phyloP scores from a whole-genome alignment of 1,140 invertebrate genomes.

The Formica selysi region DNA sequence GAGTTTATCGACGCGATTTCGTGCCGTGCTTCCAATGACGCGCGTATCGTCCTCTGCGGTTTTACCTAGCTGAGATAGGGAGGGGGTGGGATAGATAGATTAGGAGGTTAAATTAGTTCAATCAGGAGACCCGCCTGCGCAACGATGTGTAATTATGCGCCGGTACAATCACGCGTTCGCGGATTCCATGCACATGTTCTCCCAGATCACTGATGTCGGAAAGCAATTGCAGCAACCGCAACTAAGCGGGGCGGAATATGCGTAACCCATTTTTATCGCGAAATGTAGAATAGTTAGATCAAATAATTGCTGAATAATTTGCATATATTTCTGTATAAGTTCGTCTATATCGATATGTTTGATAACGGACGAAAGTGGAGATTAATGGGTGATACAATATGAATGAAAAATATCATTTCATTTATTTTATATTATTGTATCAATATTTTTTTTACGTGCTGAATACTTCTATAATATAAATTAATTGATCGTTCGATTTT shows the following conservation, averaged over 20 bases:
- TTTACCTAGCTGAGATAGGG: conserved; percentile 26
- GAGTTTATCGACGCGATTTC: conserved; percentile 43
- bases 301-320: neutral
- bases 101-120: conserved; percentile 64
- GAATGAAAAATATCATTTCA: neutral
- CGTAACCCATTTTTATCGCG: conserved; percentile 15
- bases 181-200: conserved; percentile 47
- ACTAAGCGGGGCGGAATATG: neutral
- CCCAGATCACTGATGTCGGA: conserved; percentile 18
- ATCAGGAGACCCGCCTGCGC: conserved; percentile 54
- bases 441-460: no score
- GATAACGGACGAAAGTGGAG: no score
- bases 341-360: neutral
- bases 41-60: conserved; percentile 40
- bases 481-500: neutral
- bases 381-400: no score
- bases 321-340: neutral
- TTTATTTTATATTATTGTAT: neutral
- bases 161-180: conserved; percentile 50
- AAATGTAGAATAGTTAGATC: neutral
- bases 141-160: conserved; percentile 64
- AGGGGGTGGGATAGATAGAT: conserved; percentile 38
- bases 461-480: no score
- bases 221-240: conserved; percentile 31
- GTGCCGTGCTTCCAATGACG: conserved; percentile 31